Base-by-base conservation (phyloP, 1,140 invertebrate genomes). In the Drosophila pseudoobscura region DNA sequence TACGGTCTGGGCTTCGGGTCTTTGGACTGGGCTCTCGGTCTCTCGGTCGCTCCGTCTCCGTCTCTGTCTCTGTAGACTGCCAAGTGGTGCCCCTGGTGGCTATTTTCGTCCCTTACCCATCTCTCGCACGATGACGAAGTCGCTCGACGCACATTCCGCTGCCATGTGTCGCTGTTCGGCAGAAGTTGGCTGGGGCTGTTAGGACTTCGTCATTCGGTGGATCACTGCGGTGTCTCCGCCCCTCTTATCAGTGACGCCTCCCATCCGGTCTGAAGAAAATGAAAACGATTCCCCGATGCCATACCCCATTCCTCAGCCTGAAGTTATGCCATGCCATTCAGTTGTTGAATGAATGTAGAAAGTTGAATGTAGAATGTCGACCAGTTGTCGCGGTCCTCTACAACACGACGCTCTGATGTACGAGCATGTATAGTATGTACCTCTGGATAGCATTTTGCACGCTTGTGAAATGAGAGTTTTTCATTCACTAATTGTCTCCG, bases 81-180 rank as follows among this genome's bases (percentile, higher is more conserved):
- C 54, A 46, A 61, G 35, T 17, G 35, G 35, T 29, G 43, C 62
- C 63, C 61, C 41, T 51, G 26, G 39, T 6, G 46, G 62, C 60
- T 65, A 61, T 62, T 80, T 64, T 51, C 47, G 63, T 79, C 44
- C 56, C 44, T 75, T 62, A 46, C 15, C 41, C 26, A 17, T 15
- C 46, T 15, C 46, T 17, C 15, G 41, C 35, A 39, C 13, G 24
- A 75, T 80, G 78, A 82, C 78, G 78, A 73, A 73, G 3, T n/a
- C 46, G 58, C 20, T 22, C 26, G 50, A 54, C 35, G 43, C 46
- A 51, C 75, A 84, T 83, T 84, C 79, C 80, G 45, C 35, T 41
- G 51, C 41, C 44, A 71, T 79, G 80, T 56, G 71, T 71, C 22
- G 55, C 5, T 3, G 4, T 20, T 26, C 17, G 13, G 13, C 41